Percentiles rank a stretch among this genome's conserved stretches.
Conservation (phyloP, 2,113 vertebrate species). For the Lasiurus borealis region DNA sequence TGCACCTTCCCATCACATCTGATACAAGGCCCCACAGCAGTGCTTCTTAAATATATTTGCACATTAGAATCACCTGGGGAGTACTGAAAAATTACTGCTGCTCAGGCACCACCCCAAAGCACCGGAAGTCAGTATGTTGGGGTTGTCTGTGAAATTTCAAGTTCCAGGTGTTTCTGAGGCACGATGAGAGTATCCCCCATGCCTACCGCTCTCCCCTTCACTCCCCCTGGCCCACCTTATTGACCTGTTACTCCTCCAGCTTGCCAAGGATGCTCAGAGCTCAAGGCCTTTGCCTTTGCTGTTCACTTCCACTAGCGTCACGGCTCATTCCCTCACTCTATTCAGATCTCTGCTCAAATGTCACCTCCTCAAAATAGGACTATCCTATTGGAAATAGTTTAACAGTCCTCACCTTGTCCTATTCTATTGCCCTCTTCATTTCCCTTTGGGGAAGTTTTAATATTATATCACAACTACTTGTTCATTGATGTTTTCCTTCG, state of each 20-base stretch:
- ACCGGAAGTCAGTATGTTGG: not conserved
- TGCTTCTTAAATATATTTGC: not conserved
- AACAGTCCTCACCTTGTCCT: not conserved
- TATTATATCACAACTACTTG: not conserved
- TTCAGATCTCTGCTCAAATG: not conserved
- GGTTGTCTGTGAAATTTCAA: not conserved
- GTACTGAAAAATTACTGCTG: not conserved
- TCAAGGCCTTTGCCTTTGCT: not conserved
- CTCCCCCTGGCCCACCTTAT: not conserved
- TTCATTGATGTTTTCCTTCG: not conserved
- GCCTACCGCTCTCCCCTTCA: not conserved
- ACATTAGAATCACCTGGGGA: not conserved
- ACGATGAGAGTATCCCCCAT: not conserved
- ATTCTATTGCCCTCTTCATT: not conserved
- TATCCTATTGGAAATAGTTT: not conserved
- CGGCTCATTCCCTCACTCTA: not conserved
- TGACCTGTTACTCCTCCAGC: not conserved
- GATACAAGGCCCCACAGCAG: not conserved
- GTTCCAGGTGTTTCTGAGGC: not conserved
- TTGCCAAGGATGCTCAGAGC: not conserved
- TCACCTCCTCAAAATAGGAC: not conserved
- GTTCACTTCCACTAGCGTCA: not conserved
- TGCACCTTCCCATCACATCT: not conserved
- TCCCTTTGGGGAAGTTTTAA: conserved; percentile 3
- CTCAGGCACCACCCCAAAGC: not conserved